phyloP scores from a whole-genome alignment of 1,140 invertebrate species.

The Elymnias hypermnestra region DNA sequence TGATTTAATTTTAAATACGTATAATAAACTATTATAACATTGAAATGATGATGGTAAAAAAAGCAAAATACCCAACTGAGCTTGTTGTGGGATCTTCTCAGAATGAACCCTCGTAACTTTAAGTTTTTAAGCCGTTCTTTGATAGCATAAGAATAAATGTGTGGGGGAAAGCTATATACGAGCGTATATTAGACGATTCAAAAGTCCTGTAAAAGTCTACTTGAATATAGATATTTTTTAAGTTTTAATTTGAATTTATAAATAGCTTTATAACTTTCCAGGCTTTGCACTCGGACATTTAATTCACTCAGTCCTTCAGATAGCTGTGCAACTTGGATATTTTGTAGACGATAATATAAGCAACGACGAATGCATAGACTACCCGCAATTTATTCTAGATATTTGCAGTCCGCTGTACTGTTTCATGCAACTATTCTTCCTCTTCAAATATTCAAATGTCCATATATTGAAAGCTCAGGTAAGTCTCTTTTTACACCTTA shows the following conservation, averaged over 20 bases:
- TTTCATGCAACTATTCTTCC: constrained; percentile 83
- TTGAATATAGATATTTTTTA: too few species aligned
- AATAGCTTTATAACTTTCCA: constrained; percentile 38
- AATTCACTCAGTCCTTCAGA: constrained; percentile 80
- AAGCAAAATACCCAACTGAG: too few species aligned
- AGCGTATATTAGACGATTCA: too few species aligned
- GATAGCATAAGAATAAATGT: too few species aligned
- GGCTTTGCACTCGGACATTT: constrained; percentile 85
- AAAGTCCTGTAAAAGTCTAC: too few species aligned
- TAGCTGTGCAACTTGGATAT: constrained; percentile 80
- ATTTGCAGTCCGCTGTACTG: constrained; percentile 82
- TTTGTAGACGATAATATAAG: constrained; percentile 52
- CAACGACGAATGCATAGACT: constrained; percentile 59
- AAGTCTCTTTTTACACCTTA: constrained; percentile 16
- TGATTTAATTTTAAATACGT: too few species aligned
- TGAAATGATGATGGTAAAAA: too few species aligned
- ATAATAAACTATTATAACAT: too few species aligned
- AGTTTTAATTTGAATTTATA: background rate
- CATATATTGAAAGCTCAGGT: constrained; percentile 67
- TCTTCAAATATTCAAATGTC: constrained; percentile 87
- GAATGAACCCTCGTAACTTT: too few species aligned
- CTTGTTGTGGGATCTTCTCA: too few species aligned
- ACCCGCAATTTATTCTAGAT: constrained; percentile 69
- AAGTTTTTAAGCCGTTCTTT: too few species aligned
- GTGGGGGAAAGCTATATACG: too few species aligned